Evolutionary conservation across 2,113 vertebrate genomes (phyloP).

Genomic region (Protobothrops mucrosquamatus): DNA sequence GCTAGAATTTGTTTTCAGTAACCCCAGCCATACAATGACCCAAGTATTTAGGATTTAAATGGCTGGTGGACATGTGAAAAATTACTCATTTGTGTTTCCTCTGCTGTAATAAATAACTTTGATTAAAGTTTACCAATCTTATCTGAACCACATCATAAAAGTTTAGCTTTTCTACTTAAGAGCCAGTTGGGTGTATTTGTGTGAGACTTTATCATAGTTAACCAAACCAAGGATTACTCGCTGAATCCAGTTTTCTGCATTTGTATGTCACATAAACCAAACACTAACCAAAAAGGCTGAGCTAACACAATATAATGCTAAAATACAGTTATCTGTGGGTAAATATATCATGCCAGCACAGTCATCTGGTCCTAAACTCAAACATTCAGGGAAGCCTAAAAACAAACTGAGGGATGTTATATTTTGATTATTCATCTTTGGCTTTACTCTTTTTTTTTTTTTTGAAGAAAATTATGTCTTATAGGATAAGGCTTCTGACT

Average conservation of each 20-base stretch:
- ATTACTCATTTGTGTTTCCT: neutral
- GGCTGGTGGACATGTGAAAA: neutral
- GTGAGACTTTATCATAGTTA: neutral
- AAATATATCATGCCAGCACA: neutral
- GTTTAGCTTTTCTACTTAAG: neutral
- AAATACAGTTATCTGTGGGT: neutral
- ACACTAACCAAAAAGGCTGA: neutral
- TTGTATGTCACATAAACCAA: neutral
- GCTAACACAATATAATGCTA: neutral
- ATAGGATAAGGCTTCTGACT: neutral
- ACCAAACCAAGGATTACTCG: neutral
- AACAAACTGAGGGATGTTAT: neutral
- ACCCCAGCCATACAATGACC: neutral
- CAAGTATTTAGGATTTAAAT: neutral
- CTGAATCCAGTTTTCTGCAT: neutral
- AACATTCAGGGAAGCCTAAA: neutral
- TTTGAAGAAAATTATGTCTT: neutral
- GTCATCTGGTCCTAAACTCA: neutral
- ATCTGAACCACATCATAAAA: neutral
- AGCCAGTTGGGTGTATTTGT: neutral
- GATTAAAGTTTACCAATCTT: neutral
- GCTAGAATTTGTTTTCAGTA: neutral
- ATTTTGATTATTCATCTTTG: neutral
- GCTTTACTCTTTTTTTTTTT: neutral
- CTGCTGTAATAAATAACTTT: neutral